A percentile compares a stretch with the other conserved stretches of the same genome.
Evolutionary conservation across 2,888 invertebrate genomes (phyloP).

Genomic region (Lithophane semibrunnea): DNA sequence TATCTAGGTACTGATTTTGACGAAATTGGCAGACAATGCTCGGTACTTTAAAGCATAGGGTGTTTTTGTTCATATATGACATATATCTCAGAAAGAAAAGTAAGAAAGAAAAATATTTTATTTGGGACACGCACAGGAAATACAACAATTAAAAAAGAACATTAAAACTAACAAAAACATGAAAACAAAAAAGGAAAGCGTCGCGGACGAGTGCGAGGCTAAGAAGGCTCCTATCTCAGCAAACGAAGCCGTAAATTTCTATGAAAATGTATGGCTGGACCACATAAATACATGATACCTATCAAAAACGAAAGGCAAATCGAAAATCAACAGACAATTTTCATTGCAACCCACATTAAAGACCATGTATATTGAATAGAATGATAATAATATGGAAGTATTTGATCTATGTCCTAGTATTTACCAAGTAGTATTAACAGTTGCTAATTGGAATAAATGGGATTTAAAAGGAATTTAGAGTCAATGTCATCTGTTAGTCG

Average conservation of each 20-base stretch:
- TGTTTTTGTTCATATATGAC: too few relatives aligned
- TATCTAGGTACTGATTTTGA: not conserved
- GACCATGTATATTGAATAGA: slow-evolving; percentile 35
- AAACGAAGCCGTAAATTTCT: too few relatives aligned
- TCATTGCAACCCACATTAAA: slow-evolving; percentile 16
- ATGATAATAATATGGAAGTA: slow-evolving; percentile 53
- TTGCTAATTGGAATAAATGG: slow-evolving; percentile 66
- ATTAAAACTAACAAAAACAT: too few relatives aligned
- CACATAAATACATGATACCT: not conserved
- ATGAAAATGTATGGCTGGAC: too few relatives aligned
- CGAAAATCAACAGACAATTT: slow-evolving; percentile 11
- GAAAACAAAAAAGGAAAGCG: too few relatives aligned
- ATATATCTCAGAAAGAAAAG: not conserved
- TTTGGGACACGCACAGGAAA: too few relatives aligned
- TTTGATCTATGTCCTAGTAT: slow-evolving; percentile 60
- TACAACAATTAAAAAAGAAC: too few relatives aligned
- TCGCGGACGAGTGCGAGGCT: too few relatives aligned
- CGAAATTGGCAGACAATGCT: not conserved
- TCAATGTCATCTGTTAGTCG: slow-evolving; percentile 62
- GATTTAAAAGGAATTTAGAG: slow-evolving; percentile 51
- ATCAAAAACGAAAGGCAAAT: slow-evolving; percentile 1
- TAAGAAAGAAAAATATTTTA: too few relatives aligned
- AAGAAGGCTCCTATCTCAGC: too few relatives aligned
- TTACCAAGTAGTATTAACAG: slow-evolving; percentile 47
- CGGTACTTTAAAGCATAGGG: not conserved